phyloP scores from a whole-genome alignment of 2,888 invertebrate genomes.

The Heteropelma amictum region DNA sequence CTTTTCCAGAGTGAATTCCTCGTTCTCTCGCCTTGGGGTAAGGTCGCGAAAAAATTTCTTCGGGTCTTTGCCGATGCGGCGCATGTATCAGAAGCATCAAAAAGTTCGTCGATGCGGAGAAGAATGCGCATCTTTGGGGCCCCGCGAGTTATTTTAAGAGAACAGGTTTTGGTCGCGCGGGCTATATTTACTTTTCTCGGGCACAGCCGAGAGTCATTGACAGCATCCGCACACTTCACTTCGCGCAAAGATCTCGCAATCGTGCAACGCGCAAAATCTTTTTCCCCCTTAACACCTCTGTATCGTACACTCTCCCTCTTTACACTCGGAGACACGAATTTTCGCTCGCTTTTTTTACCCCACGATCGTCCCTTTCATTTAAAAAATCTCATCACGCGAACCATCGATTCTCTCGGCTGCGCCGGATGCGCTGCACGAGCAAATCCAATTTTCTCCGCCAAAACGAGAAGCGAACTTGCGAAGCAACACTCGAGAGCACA shows the following conservation, averaged over 20 bases:
- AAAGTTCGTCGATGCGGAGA: constrained; percentile 66
- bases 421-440: constrained; percentile 17
- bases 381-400: background rate
- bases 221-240: constrained; percentile 59
- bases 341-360: background rate
- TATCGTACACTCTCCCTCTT: background rate
- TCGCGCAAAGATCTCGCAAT: constrained; percentile 17
- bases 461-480: background rate
- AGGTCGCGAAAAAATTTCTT: constrained; percentile 7
- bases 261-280: constrained; percentile 8
- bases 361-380: background rate
- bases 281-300: background rate
- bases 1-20: too few relatives aligned
- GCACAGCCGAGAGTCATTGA: constrained; percentile 71
- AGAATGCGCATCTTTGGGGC: constrained; percentile 69
- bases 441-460: constrained; percentile 26
- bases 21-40: background rate
- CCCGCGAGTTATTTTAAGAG: constrained; percentile 75
- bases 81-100: constrained; percentile 60
- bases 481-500: too few relatives aligned
- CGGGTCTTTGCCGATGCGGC: constrained; percentile 14
- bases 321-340: background rate
- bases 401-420: constrained; percentile 22
- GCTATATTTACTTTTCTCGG: constrained; percentile 75
- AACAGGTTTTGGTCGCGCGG: constrained; percentile 72